Conservation (phyloP, 1,140 invertebrate species). For the Nasonia vitripennis region DNA sequence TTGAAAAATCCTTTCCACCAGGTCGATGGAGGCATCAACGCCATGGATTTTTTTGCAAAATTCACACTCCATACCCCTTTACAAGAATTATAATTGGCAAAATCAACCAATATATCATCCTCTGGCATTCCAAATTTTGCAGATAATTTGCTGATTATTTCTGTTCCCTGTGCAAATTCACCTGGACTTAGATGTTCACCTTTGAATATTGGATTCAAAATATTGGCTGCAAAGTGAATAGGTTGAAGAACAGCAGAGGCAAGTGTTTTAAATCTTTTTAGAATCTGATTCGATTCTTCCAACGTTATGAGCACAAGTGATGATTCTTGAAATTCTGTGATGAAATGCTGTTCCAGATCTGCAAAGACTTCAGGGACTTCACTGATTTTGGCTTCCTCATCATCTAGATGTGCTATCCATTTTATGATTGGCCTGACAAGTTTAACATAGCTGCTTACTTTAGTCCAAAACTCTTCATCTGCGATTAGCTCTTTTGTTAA, state of each 20-base stretch:
- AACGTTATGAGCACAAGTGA: conserved; percentile 14
- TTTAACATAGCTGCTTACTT: conserved; percentile 43
- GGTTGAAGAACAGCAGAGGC: conserved; percentile 39
- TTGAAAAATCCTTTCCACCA: conserved; percentile 53
- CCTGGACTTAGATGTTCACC: conserved; percentile 46
- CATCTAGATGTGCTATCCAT: conserved; percentile 52
- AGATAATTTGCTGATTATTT: conserved; percentile 53
- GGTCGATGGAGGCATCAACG: conserved; percentile 49
- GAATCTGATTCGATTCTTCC: conserved; percentile 49
- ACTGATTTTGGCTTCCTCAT: conserved; percentile 53
- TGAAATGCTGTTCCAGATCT: conserved; percentile 49
- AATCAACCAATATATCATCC: conserved; percentile 49
- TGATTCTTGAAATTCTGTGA: conserved; percentile 43
- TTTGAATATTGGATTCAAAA: conserved; percentile 53
- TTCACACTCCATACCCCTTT: conserved; percentile 53
- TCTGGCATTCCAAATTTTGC: conserved; percentile 51
- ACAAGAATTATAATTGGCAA: conserved; percentile 49
- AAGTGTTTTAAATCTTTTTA: conserved; percentile 44
- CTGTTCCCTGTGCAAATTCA: conserved; percentile 47
- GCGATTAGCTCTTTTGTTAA: conserved; percentile 45
- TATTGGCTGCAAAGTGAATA: conserved; percentile 55
- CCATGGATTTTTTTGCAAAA: conserved; percentile 51
- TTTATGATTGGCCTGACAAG: conserved; percentile 50
- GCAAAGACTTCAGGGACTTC: conserved; percentile 53
- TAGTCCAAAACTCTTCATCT: conserved; percentile 53